phyloP scores from a whole-genome alignment of 2,888 invertebrate species.

The Uloborus plumipes region DNA sequence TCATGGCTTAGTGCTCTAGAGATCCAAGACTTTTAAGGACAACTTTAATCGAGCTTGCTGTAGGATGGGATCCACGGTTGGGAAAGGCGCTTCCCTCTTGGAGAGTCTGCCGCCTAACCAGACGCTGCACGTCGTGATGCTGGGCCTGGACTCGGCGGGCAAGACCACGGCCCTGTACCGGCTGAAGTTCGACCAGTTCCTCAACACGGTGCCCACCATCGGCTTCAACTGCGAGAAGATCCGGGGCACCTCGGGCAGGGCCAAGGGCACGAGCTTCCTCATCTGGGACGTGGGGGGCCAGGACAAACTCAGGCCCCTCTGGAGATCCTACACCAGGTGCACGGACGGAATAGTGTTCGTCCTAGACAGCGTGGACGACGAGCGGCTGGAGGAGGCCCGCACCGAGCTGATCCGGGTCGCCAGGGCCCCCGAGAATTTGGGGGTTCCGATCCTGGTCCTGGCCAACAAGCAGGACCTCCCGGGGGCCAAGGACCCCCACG shows the following conservation, averaged over 20 bases:
- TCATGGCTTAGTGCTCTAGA: no score
- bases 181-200: constrained; percentile 96
- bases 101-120: constrained; percentile 84
- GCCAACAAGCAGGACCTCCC: constrained; percentile 95
- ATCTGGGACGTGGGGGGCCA: constrained; percentile 99
- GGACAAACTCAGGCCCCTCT: constrained; percentile 93
- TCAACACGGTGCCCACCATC: constrained; percentile 96
- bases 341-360: constrained; percentile 98
- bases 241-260: constrained; percentile 87
- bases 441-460: constrained; percentile 91
- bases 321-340: constrained; percentile 97
- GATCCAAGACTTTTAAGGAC: no score
- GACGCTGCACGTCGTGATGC: constrained; percentile 92
- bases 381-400: constrained; percentile 96
- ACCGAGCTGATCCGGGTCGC: constrained; percentile 94
- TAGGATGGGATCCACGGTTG: constrained; percentile 60
- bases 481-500: constrained; percentile 87
- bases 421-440: constrained; percentile 88
- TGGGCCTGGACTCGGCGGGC: constrained; percentile 96
- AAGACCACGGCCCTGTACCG: constrained; percentile 97
- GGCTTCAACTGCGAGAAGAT: constrained; percentile 99
- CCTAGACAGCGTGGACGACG: constrained; percentile 92
- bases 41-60: no score
- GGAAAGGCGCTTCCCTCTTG: constrained; percentile 75
- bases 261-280: constrained; percentile 92